These are phyloP conservation scores for Lithodes maja DNA, from an alignment of 2,888 invertebrate species.

Conservation along the genomic window DNA sequence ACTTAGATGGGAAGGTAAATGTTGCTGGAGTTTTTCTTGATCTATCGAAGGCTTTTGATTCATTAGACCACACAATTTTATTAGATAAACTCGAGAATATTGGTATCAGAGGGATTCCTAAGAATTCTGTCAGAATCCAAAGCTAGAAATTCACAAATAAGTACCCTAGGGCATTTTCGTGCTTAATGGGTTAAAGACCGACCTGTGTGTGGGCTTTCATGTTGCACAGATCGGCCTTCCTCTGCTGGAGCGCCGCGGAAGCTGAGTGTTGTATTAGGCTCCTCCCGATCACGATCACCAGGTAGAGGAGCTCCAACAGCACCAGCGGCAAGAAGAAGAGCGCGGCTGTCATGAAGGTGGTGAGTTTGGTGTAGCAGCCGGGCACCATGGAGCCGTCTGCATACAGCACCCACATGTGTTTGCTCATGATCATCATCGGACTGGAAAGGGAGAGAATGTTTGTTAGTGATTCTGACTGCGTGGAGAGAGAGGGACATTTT, in stretches of 20 bases:
- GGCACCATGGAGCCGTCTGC: slow-evolving; percentile 38
- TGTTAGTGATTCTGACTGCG: no score
- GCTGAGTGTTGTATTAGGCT: slow-evolving; percentile 75
- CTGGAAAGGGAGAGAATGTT: slow-evolving; percentile 1
- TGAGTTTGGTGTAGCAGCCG: slow-evolving; percentile 56
- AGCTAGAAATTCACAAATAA: no score
- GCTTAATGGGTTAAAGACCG: no score
- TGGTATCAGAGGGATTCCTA: no score
- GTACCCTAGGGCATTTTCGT: no score
- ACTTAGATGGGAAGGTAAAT: no score
- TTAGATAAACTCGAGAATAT: no score
- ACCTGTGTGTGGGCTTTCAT: slow-evolving; percentile 65
- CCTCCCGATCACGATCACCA: slow-evolving; percentile 81
- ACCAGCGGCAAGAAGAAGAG: slow-evolving; percentile 91
- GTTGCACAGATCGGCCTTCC: slow-evolving; percentile 61
- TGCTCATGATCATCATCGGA: slow-evolving; percentile 58
- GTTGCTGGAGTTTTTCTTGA: no score
- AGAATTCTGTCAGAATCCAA: no score
- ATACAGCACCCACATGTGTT: slow-evolving; percentile 42
- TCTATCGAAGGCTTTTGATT: no score
- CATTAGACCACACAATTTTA: no score
- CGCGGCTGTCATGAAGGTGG: slow-evolving; percentile 73
- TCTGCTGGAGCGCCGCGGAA: slow-evolving; percentile 56
- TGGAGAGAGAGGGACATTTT: no score
- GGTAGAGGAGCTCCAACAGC: slow-evolving; percentile 87